Evolutionary conservation across 2,888 invertebrate species (phyloP), one percentile per base, ranked within the genome.

Genomic region (Drosophila atripex): DNA sequence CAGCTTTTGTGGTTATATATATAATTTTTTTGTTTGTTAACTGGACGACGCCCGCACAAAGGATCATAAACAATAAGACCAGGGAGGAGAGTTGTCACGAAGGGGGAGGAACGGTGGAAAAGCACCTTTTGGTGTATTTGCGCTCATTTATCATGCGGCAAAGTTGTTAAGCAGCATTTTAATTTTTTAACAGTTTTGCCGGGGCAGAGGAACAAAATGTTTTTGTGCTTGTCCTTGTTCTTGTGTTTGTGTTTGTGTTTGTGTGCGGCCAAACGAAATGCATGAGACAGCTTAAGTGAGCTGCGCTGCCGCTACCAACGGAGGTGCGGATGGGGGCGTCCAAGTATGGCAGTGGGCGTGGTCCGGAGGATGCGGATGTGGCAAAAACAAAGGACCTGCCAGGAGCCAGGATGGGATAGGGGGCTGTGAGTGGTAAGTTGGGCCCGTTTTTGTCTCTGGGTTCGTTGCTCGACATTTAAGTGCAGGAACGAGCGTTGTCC

Each of bases 131-230:
- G 70, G 56, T 72, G 70, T 66, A 65, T 72, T 71, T 72, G 64
- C 56, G 71, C 80, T 77, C 82, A 80, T 83, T 83, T 83, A 85
- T 83, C 83, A 83, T 77, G 75, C 78, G 66, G 65, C 71, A 75
- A 83, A 85, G 71, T 78, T 77, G 80, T 78, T 78, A 77, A 78
- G 78, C 78, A 82, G 78, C 75, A 82, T 85, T 85, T 84, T 77
- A 80, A 84, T 76, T 78, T 83, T 80, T 82, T 66, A 80, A 80
- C 83, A 71, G 75, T 82, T 83, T 77, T 75, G 63, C 69, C 69
- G 70, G 64, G 71, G 53, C 76, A 65, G 69, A 76, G 65, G 54
- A 71, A 69, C 59, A 68, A 84, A 77, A 79, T 71, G 70, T 69
- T 70, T 69, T 75, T 23, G 21, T 23, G 21, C 21, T 23, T 23